Conservation (phyloP, 2,888 invertebrate genomes). For the Sinelater perroti region DNA sequence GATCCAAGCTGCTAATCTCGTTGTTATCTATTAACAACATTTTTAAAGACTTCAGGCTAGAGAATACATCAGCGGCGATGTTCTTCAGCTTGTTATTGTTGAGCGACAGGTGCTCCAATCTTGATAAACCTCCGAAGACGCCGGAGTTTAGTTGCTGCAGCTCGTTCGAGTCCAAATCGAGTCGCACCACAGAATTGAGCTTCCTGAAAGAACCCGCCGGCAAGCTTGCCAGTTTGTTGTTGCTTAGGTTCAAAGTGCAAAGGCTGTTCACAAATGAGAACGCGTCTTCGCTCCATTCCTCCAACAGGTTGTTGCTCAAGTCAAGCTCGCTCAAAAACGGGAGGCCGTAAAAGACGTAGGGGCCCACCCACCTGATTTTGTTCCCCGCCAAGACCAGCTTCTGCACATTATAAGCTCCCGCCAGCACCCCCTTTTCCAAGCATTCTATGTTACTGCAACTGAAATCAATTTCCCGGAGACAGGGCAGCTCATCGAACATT, state of each 20-base stretch:
- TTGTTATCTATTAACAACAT: slow-evolving; percentile 21
- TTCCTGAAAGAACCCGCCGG: slow-evolving; percentile 14
- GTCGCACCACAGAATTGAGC: slow-evolving; percentile 9
- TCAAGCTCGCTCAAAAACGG: slow-evolving; percentile 70
- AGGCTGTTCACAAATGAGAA: slow-evolving; percentile 50
- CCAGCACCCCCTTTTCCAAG: slow-evolving; percentile 71
- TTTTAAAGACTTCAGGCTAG: slow-evolving; percentile 3
- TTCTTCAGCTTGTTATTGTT: slow-evolving; percentile 25
- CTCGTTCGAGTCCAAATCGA: slow-evolving; percentile 15
- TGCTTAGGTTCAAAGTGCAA: slow-evolving; percentile 13
- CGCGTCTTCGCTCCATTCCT: slow-evolving; percentile 67
- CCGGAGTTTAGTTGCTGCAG: slow-evolving; percentile 12
- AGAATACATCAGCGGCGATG: slow-evolving; percentile 10
- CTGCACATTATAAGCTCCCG: slow-evolving; percentile 61
- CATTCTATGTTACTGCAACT: slow-evolving; percentile 77
- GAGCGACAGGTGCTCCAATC: slow-evolving; percentile 8
- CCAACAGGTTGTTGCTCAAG: slow-evolving; percentile 74
- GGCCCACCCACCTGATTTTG: slow-evolving; percentile 71
- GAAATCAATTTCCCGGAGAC: slow-evolving; percentile 50
- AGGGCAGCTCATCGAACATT: slow-evolving; percentile 7
- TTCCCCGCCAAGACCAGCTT: slow-evolving; percentile 69
- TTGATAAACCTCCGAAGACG: slow-evolving; percentile 7
- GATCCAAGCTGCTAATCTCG: not conserved
- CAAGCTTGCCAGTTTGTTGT: slow-evolving; percentile 22
- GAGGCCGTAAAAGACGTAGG: slow-evolving; percentile 72